phyloP scores from a whole-genome alignment of 1,140 invertebrate species.

The Drosophila persimilis region DNA sequence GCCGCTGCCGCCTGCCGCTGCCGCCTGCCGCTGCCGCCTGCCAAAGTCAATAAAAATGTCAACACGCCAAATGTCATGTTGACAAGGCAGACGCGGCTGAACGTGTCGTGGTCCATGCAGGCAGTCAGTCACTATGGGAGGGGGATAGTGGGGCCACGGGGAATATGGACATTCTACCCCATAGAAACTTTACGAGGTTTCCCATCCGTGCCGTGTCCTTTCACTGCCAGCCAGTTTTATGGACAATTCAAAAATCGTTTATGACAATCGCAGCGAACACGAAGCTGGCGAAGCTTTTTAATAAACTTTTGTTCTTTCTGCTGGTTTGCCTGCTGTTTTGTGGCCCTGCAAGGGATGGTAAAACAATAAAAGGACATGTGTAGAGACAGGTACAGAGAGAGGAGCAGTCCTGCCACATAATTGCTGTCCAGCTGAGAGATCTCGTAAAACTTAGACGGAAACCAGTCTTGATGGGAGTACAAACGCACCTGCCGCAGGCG shows the following conservation, averaged over 20 bases:
- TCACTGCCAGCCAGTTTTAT: constrained; percentile 61
- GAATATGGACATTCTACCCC: constrained; percentile 32
- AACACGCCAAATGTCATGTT: constrained; percentile 79
- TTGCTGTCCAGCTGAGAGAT: constrained; percentile 47
- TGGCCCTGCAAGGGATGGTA: constrained; percentile 35
- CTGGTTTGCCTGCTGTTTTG: background rate
- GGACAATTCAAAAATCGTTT: constrained; percentile 82
- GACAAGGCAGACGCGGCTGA: constrained; percentile 68
- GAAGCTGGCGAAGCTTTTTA: constrained; percentile 53
- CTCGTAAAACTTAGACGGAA: constrained; percentile 64
- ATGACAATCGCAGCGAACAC: constrained; percentile 69
- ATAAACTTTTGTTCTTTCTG: constrained; percentile 55
- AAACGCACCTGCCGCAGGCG: constrained; percentile 31
- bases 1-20: too few species aligned
- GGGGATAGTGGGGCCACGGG: background rate
- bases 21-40: constrained; percentile 46
- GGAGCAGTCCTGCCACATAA: constrained; percentile 46
- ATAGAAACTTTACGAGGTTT: constrained; percentile 62
- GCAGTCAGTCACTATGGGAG: background rate
- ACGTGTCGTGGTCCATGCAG: constrained; percentile 38
- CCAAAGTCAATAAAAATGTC: constrained; percentile 81
- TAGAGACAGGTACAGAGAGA: background rate
- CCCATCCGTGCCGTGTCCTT: constrained; percentile 9
- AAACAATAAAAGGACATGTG: constrained; percentile 55
- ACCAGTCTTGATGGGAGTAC: constrained; percentile 48